These are phyloP conservation scores for Orchesella cincta DNA, from an alignment of 1,140 invertebrate genomes.

Conservation along the genomic window DNA sequence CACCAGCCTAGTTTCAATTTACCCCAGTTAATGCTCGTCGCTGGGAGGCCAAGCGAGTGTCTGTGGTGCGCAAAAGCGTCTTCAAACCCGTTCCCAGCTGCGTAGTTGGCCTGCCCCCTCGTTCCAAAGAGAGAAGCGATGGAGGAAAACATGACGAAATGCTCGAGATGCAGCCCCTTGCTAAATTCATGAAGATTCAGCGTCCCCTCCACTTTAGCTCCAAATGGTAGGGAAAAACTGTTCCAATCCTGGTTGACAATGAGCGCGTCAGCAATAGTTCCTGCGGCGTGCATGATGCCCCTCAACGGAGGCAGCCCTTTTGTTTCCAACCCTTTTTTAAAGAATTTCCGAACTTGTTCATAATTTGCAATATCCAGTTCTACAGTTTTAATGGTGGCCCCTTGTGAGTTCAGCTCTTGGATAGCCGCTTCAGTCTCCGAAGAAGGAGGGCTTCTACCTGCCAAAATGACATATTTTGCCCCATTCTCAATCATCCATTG, in stretches of 20 bases:
- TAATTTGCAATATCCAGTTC: background rate
- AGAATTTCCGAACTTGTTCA: background rate
- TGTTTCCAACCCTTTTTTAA: background rate
- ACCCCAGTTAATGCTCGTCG: conserved; percentile 18
- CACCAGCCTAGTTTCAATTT: background rate
- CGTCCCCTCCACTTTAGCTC: background rate
- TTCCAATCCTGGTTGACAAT: background rate
- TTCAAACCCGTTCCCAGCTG: background rate
- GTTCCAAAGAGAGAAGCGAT: background rate
- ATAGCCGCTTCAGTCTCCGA: background rate
- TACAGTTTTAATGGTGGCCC: background rate
- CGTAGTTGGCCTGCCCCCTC: background rate
- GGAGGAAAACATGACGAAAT: conserved; percentile 11
- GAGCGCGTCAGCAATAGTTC: background rate
- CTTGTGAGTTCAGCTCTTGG: background rate
- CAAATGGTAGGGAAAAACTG: background rate
- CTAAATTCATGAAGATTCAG: conserved; percentile 2
- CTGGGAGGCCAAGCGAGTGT: background rate
- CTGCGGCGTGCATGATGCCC: conserved; percentile 13
- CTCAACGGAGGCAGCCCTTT: background rate
- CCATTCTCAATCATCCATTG: conserved; percentile 5
- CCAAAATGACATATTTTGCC: background rate
- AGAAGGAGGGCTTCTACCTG: background rate
- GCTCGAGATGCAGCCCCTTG: background rate
- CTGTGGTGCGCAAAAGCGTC: conserved; percentile 1